These are phyloP conservation scores for Fringilla coelebs DNA, from an alignment of 2,797 vertebrate genomes.

Conservation along the genomic window DNA sequence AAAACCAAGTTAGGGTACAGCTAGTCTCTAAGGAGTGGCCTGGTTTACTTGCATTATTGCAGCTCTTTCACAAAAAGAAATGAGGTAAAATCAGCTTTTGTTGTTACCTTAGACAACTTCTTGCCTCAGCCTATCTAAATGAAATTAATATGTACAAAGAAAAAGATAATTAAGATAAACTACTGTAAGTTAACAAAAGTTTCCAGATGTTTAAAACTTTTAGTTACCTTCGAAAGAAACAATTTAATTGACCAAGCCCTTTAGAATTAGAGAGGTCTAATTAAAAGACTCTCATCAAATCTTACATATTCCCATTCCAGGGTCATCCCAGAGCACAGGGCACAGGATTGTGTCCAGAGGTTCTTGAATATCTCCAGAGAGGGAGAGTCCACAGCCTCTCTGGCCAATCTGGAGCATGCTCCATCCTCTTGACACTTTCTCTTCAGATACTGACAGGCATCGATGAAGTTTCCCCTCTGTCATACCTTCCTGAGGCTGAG, in stretches of 20 bases:
- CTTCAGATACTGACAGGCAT: neutral
- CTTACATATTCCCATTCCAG: neutral
- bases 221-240: neutral
- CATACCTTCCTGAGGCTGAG: neutral
- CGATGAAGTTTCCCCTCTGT: neutral
- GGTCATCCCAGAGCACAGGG: neutral
- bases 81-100: neutral
- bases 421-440: no score
- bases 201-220: neutral
- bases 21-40: neutral
- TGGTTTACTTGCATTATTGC: neutral
- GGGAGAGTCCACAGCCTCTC: neutral
- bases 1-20: neutral
- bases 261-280: neutral
- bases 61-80: neutral
- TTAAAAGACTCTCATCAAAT: neutral
- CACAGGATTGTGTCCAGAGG: neutral
- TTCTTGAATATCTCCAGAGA: neutral
- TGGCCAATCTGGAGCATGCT: neutral
- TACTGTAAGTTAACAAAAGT: neutral
- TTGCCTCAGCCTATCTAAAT: neutral
- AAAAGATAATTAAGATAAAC: neutral
- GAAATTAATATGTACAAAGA: constrained; percentile 9
- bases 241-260: neutral
- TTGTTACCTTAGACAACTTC: neutral